phyloP scores from a whole-genome alignment of 2,113 vertebrate species.

The Parotia lawesii region DNA sequence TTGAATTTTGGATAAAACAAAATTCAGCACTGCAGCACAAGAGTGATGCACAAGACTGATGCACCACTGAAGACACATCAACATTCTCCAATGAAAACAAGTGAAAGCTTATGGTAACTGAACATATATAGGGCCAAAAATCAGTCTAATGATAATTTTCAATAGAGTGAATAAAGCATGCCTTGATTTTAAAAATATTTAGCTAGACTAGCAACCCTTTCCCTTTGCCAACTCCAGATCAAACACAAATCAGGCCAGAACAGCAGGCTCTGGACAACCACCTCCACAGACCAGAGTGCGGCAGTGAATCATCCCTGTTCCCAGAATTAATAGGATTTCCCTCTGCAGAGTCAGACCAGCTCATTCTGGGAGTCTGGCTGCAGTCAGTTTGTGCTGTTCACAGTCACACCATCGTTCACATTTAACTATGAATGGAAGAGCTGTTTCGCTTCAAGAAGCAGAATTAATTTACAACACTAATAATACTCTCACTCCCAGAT shows the following conservation, averaged over 20 bases:
- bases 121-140: background rate
- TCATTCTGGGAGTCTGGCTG: background rate
- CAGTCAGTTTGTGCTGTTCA: background rate
- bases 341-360: background rate
- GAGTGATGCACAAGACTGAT: background rate
- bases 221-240: background rate
- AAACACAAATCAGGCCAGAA: background rate
- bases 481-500: background rate
- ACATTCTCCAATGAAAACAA: background rate
- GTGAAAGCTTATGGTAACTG: background rate
- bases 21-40: background rate
- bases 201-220: background rate
- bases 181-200: background rate
- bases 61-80: background rate
- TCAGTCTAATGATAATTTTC: background rate
- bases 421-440: background rate
- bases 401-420: background rate
- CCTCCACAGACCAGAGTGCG: background rate
- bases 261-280: background rate
- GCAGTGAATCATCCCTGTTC: background rate
- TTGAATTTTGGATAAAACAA: background rate
- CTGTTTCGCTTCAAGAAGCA: background rate
- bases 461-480: background rate
- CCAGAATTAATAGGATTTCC: background rate
- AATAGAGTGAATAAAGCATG: background rate